A percentile compares a stretch with the other conserved stretches of the same genome.
These are phyloP conservation scores for Bolinopsis microptera DNA, from an alignment of 37 sponge, comb jelly and placozoan species.

Conservation along the genomic window DNA sequence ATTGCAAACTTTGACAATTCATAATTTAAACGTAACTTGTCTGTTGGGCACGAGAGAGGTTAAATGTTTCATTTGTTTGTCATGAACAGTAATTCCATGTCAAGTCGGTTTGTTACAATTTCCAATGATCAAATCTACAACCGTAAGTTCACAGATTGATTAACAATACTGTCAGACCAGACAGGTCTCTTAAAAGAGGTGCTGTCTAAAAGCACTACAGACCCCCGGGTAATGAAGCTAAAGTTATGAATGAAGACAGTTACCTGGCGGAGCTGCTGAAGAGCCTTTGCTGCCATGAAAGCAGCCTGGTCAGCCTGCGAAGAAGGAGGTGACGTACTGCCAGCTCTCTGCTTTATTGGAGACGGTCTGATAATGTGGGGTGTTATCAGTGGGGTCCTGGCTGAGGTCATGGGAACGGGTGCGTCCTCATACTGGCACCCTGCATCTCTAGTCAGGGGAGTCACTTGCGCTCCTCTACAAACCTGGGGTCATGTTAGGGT, in stretches of 20 bases:
- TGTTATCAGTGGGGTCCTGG: background rate
- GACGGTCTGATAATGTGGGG: slow-evolving; percentile 51
- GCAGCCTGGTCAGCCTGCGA: background rate
- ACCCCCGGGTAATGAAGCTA: background rate
- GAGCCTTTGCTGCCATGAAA: slow-evolving; percentile 45
- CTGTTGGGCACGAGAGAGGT: no score
- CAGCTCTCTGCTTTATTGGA: slow-evolving; percentile 34
- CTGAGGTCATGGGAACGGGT: slow-evolving; percentile 1
- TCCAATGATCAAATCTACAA: no score
- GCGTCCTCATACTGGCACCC: slow-evolving; percentile 52
- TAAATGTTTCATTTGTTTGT: no score
- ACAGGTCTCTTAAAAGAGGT: background rate
- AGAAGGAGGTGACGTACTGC: background rate
- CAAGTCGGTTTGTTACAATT: no score
- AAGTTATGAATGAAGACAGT: no score
- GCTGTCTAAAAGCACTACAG: background rate
- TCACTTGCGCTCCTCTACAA: slow-evolving; percentile 45
- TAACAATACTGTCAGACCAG: background rate
- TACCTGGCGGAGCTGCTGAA: slow-evolving; percentile 61
- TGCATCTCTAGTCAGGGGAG: slow-evolving; percentile 48
- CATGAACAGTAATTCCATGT: background rate
- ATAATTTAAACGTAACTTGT: no score
- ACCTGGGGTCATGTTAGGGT: background rate
- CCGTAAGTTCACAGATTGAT: background rate
- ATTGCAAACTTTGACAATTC: background rate